These are phyloP conservation scores for Pyralis farinalis DNA, from an alignment of 2,888 invertebrate species.

Conservation along the genomic window DNA sequence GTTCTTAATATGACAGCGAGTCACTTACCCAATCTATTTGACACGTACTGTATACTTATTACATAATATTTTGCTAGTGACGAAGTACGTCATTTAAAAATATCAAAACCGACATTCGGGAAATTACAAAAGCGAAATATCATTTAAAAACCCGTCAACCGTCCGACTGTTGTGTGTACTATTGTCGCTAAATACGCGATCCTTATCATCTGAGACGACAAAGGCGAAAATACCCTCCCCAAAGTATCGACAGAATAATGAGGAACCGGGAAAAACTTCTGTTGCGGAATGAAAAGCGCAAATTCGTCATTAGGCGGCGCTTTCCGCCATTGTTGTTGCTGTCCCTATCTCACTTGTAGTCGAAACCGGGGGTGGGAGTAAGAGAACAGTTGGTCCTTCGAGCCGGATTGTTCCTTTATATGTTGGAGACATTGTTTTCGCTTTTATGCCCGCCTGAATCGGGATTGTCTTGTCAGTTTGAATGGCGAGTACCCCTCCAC, in stretches of 20 bases:
- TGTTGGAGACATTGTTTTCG: constrained; percentile 80
- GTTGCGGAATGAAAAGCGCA: constrained; percentile 81
- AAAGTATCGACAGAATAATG: constrained; percentile 77
- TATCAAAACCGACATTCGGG: neutral
- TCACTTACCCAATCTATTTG: too few species aligned
- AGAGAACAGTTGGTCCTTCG: constrained; percentile 69
- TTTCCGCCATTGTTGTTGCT: constrained; percentile 73
- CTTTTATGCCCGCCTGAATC: constrained; percentile 78
- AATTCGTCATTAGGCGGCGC: constrained; percentile 81
- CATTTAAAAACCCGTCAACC: constrained; percentile 17
- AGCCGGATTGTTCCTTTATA: constrained; percentile 80
- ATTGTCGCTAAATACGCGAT: constrained; percentile 58
- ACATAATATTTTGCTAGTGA: too few species aligned
- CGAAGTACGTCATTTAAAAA: too few species aligned
- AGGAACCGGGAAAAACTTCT: constrained; percentile 80
- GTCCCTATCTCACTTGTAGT: constrained; percentile 39
- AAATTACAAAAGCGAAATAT: constrained; percentile 16
- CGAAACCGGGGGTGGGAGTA: constrained; percentile 37
- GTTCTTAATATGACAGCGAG: too few species aligned
- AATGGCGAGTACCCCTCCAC: constrained; percentile 78
- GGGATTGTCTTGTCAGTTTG: constrained; percentile 80
- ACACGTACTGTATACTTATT: too few species aligned
- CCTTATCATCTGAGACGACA: constrained; percentile 64
- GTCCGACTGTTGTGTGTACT: constrained; percentile 44
- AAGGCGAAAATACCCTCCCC: constrained; percentile 65